phyloP scores from a whole-genome alignment of 2,113 vertebrate species.

The Gymnocephalus cernua region DNA sequence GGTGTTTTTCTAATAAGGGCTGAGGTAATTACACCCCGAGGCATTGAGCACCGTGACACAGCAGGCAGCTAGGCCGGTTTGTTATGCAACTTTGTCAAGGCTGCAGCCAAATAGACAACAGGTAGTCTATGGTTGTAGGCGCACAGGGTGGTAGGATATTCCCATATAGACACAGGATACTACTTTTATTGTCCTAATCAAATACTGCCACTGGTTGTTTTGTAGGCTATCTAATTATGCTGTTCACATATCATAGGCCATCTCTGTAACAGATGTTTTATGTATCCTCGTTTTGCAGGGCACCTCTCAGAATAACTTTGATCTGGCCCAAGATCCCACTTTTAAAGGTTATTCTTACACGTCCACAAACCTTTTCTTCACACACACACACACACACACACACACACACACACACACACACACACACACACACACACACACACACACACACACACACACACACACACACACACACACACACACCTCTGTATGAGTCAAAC shows the following conservation, averaged over 20 bases:
- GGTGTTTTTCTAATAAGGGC: not conserved
- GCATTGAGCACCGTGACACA: constrained; percentile 40
- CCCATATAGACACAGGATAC: not conserved
- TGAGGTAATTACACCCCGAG: constrained; percentile 67
- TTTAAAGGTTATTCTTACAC: not conserved
- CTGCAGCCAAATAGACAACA: not conserved
- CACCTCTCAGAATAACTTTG: not conserved
- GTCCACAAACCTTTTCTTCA: not conserved
- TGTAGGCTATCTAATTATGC: not conserved
- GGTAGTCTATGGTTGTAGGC: not conserved
- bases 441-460: constrained; percentile 5
- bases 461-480: not conserved
- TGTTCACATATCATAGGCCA: not conserved
- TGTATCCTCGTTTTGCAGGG: not conserved
- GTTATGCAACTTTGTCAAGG: constrained; percentile 53
- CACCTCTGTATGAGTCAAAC: too few species aligned
- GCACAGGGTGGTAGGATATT: not conserved
- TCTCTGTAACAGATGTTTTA: not conserved
- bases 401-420: constrained; percentile 10
- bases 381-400: constrained; percentile 1
- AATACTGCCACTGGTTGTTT: not conserved
- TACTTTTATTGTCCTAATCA: not conserved
- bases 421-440: not conserved
- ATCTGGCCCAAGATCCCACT: not conserved
- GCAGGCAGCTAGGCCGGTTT: constrained; percentile 10